Base-by-base conservation (phyloP, 2,797 vertebrate species). In the Alca torda region DNA sequence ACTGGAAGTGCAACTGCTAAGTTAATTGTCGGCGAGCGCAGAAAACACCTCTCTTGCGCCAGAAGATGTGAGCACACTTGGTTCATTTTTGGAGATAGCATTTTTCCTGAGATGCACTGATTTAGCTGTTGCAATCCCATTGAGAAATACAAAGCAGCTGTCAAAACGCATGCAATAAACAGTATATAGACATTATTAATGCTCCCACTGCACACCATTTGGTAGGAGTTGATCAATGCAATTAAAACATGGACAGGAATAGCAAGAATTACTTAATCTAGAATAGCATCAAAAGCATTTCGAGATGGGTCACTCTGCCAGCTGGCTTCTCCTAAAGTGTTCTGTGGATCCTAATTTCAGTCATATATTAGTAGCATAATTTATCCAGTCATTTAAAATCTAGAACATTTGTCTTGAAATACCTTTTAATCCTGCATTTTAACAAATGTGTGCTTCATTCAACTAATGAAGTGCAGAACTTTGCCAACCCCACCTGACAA, bases 361-460 rank as follows among this genome's bases (percentile, higher is more conserved):
- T 13, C n/a, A 68, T 24, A 35, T 8, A 51, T 12, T 16, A 10
- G 19, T 2, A 13, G 2, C 1, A 16, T 2, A 79, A 61, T 0
- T 1, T 6, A 74, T 1, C 11, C 5, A 35, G 13, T 13, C 12
- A 8, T 76, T 21, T 9, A 70, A 87, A 80, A 53, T 21, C 11
- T 2, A 43, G 7, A 30, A 11, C 31, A 35, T 50, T 91, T 53
- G 9, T 41, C 78, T 39, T 57, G 17, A 87, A 89, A 87, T 28
- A 79, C 8, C 41, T 87, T 84, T 82, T 46, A 82, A 51, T 18
- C 9, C 24, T 23, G 15, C 37, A 19, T 79, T 88, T 65, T 48
- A 70, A 75, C 9, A 11, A 28, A 33, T 15, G 3, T 25, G 5
- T 84, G 23, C 15, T 53, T 79, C 21, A 11, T 17, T 80, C 15